Evolutionary conservation across 2,797 vertebrate genomes (phyloP).

Genomic region (Leptatherina wallacei): DNA sequence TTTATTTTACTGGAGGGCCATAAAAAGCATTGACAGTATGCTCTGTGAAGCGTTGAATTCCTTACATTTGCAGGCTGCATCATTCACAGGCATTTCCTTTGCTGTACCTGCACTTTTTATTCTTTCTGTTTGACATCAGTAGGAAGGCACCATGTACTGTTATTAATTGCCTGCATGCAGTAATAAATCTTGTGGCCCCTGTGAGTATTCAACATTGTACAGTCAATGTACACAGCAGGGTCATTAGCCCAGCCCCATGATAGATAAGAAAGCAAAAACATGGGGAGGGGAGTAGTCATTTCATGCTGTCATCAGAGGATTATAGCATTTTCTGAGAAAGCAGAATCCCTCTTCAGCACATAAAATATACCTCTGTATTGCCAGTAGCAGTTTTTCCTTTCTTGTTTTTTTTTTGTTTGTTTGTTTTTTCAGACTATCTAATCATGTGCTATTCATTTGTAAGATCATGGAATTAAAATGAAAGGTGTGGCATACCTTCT

Average conservation of each 20-base stretch:
- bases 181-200: conserved; percentile 82
- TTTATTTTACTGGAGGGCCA: conserved; percentile 34
- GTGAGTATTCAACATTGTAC: conserved; percentile 74
- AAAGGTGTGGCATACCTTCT: conserved; percentile 87
- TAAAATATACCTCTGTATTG: conserved; percentile 23
- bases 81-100: conserved; percentile 72
- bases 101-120: conserved; percentile 83
- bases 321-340: conserved; percentile 56
- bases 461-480: conserved; percentile 22
- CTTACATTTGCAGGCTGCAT: conserved; percentile 69
- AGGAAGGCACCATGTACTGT: conserved; percentile 69
- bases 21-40: conserved; percentile 44
- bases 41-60: conserved; percentile 54
- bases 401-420: too few relatives aligned
- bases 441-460: conserved; percentile 4
- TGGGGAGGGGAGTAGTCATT: conserved; percentile 42
- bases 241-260: conserved; percentile 72
- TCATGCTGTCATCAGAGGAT: conserved; percentile 55
- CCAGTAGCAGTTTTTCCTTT: conserved; percentile 16
- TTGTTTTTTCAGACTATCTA: not conserved
- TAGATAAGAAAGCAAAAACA: conserved; percentile 74
- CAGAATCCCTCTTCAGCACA: conserved; percentile 41
- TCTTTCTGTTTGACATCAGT: conserved; percentile 70
- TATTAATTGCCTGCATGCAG: conserved; percentile 82
- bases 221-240: conserved; percentile 77